Base-by-base conservation (phyloP, 2,888 invertebrate species). In the Syrphus vitripennis region DNA sequence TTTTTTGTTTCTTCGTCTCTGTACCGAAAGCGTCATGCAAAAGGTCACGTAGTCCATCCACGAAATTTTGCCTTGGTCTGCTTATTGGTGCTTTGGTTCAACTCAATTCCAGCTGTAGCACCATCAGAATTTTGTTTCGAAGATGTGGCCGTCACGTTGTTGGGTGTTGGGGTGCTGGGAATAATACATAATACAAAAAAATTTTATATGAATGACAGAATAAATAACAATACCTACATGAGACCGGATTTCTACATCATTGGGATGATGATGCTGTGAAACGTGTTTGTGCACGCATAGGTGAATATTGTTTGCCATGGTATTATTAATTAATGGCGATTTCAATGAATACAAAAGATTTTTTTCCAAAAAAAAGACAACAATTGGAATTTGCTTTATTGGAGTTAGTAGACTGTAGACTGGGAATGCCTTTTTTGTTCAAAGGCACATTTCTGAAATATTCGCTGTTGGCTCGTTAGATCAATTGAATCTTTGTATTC, bases 11-110 rank as follows among this genome's bases (percentile, higher is more conserved):
- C 37, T 34, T 45, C 16, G 16, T 59, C 19, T 16, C 29, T 45
- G 16, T n/a, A 21, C 16, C n/a, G 19, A 19, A 48, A 9, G 31
- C 37, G 16, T 53, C 83, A 63, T 79, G 74, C 74, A 57, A 34
- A 40, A 74, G 74, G 74, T 83, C 83, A 83, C 83, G 83, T 83
- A 83, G 65, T 34, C 74, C 24, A 61, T 45, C n/a, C n/a, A n/a
- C 42, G 37, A 24, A 31, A n/a, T n/a, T 24, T 19, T 57, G 29
- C 2, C 21, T 4, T 37, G 61, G n/a, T 16, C 42, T 26, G n/a
- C 5, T 7, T 24, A 16, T 63, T 16, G 57, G 19, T 3, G 29
- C 16, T 21, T 50, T 50, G 45, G 1, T 50, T 45, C 24, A 12
- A 16, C 16, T 26, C 24, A 6, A 26, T 29, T 63, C 29, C 26